Conservation (phyloP, 2,888 invertebrate genomes). For the Acronicta psi region DNA sequence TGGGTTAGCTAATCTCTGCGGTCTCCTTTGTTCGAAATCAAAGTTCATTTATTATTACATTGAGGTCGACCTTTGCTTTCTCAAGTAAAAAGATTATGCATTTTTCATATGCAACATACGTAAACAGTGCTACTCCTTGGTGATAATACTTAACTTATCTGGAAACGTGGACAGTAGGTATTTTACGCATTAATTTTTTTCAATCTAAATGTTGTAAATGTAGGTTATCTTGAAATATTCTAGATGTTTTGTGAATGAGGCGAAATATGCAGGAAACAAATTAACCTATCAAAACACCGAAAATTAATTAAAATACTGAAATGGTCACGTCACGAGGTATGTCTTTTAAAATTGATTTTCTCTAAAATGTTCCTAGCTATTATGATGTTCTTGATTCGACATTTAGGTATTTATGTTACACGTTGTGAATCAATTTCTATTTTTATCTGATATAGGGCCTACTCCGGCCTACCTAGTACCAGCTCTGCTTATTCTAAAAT, state of each 20-base stretch:
- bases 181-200: not conserved
- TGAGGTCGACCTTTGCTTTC: slow-evolving; percentile 9
- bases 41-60: slow-evolving; percentile 36
- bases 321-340: too few species aligned
- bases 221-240: slow-evolving; percentile 11
- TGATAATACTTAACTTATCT: slow-evolving; percentile 7
- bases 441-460: too few species aligned
- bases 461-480: too few species aligned
- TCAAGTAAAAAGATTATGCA: slow-evolving; percentile 18
- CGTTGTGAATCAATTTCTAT: too few species aligned
- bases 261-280: not conserved
- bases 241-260: not conserved
- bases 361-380: too few species aligned
- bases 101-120: slow-evolving; percentile 18
- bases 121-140: not conserved
- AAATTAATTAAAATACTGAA: too few species aligned
- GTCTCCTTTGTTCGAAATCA: slow-evolving; percentile 50
- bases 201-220: slow-evolving; percentile 8
- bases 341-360: too few species aligned
- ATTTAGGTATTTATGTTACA: too few species aligned
- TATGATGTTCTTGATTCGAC: too few species aligned
- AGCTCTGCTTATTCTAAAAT: too few species aligned
- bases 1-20: slow-evolving; percentile 52
- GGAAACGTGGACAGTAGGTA: not conserved
- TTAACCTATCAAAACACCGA: too few species aligned